Evolutionary conservation across 2,113 vertebrate species (phyloP), one percentile per base, ranked within the genome.

Genomic region (Thalassarche chlororhynchos): DNA sequence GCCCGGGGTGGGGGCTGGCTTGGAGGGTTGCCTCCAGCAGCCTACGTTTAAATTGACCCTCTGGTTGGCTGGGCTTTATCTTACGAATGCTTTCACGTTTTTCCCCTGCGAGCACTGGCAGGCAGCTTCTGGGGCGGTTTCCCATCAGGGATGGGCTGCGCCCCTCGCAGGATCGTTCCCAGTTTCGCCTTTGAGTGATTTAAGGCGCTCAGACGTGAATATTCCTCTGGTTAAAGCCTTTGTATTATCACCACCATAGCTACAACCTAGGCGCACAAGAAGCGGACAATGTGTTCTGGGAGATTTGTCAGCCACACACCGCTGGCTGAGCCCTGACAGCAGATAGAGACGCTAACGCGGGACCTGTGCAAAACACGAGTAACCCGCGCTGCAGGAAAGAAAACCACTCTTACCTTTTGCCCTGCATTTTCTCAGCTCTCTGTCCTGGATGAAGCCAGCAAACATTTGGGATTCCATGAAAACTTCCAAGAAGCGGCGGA

Each of bases 401-500:
- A 40, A 29, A 7, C 7, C 52, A 1, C 12, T 26, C 97, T 95
- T 98, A 99, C 99, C 99, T 98, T 99, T 99, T 34, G 99, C 99
- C 68, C 99, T 97, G 92, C 99, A 99, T 94, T 99, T 99, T 84
- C 99, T 98, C 92, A 99, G 98, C 97, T 99, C 99, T 51, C 99
- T 98, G 97, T 99, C 99, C 98, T 99, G 99, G 96, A 99, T 99
- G 98, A 99, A 99, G 49, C 99, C 99, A 29, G 99, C 99, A 66
- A 99, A 99, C 99, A 99, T 99, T 98, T 99, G 99, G 58, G 99
- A 99, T 97, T 99, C 99, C 99, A 99, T 99, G 98, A 99, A 99
- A 95, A 99, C 99, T 49, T 99, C 99, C 85, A 99, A 98, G 97
- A 99, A 99, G 84, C 99, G 99, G 10, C 99, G 99, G 98, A 99